phyloP scores from a whole-genome alignment of 2,797 vertebrate species.

The Bryconaethiops microstoma region DNA sequence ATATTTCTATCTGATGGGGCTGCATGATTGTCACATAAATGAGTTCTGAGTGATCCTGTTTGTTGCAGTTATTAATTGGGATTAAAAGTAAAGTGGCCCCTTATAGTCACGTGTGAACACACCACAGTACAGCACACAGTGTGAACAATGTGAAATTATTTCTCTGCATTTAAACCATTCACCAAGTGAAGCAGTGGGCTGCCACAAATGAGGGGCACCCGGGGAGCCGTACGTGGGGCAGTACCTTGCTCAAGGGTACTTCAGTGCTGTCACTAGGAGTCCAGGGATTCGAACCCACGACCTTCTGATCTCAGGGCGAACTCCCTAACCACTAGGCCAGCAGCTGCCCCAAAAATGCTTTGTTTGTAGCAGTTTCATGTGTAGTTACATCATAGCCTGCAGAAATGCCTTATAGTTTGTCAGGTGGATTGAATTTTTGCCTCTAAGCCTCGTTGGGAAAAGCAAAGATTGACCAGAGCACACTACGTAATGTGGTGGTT shows the following conservation, averaged over 20 bases:
- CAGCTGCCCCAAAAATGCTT: background rate
- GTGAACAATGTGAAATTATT: too few relatives aligned
- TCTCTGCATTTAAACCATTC: too few relatives aligned
- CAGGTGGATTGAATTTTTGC: background rate
- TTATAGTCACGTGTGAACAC: too few relatives aligned
- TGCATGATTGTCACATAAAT: constrained; percentile 17
- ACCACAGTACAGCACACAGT: too few relatives aligned
- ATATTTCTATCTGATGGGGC: constrained; percentile 28
- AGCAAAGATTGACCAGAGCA: background rate
- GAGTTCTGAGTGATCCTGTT: background rate
- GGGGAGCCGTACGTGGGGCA: too few relatives aligned
- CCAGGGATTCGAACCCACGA: too few relatives aligned
- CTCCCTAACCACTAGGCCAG: too few relatives aligned
- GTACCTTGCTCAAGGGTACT: too few relatives aligned
- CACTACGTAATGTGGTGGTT: background rate
- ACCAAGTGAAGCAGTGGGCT: too few relatives aligned
- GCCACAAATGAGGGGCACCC: too few relatives aligned
- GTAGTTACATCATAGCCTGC: background rate
- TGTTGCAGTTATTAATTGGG: constrained; percentile 6
- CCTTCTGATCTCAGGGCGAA: too few relatives aligned
- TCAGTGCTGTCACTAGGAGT: too few relatives aligned
- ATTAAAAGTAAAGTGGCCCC: background rate
- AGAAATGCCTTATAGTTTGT: constrained; percentile 6
- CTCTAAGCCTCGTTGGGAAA: background rate
- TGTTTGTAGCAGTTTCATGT: background rate